Percentiles rank a stretch among this genome's conserved stretches.
phyloP scores from a whole-genome alignment of 2,888 invertebrate species.

The Lithophane leautieri region DNA sequence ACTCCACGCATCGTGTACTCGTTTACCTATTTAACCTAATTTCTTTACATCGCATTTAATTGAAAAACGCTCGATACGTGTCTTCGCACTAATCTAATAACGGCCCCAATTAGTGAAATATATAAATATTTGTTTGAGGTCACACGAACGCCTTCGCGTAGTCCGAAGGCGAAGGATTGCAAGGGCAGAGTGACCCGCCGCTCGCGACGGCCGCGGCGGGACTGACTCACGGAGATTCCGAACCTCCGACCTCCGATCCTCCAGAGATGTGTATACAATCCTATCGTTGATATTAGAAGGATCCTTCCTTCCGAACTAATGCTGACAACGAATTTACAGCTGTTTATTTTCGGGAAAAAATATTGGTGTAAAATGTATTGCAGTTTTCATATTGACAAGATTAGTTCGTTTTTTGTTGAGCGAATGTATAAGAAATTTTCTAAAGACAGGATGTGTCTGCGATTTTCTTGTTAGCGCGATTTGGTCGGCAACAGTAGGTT shows the following conservation, averaged over 20 bases:
- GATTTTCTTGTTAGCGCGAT: background rate
- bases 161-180: slow-evolving; percentile 15
- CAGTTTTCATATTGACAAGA: background rate
- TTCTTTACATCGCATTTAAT: slow-evolving; percentile 4
- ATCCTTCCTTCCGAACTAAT: slow-evolving; percentile 18
- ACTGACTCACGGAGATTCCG: slow-evolving; percentile 71
- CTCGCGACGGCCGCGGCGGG: slow-evolving; percentile 87
- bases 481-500: background rate
- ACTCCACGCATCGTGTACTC: slow-evolving; percentile 16
- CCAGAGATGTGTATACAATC: slow-evolving; percentile 26
- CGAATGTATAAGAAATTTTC: background rate
- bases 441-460: background rate
- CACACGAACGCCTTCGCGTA: slow-evolving; percentile 42
- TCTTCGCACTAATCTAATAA: slow-evolving; percentile 26
- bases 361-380: slow-evolving; percentile 3
- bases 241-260: slow-evolving; percentile 25
- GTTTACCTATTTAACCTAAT: slow-evolving; percentile 24
- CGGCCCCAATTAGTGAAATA: slow-evolving; percentile 21
- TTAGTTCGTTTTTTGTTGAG: background rate
- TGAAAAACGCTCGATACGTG: slow-evolving; percentile 12
- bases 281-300: slow-evolving; percentile 26
- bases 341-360: background rate
- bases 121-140: slow-evolving; percentile 18
- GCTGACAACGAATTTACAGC: slow-evolving; percentile 12
- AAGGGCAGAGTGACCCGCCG: slow-evolving; percentile 77